Evolutionary conservation across 2,113 vertebrate genomes (phyloP).

Genomic region (Nicator chloris): DNA sequence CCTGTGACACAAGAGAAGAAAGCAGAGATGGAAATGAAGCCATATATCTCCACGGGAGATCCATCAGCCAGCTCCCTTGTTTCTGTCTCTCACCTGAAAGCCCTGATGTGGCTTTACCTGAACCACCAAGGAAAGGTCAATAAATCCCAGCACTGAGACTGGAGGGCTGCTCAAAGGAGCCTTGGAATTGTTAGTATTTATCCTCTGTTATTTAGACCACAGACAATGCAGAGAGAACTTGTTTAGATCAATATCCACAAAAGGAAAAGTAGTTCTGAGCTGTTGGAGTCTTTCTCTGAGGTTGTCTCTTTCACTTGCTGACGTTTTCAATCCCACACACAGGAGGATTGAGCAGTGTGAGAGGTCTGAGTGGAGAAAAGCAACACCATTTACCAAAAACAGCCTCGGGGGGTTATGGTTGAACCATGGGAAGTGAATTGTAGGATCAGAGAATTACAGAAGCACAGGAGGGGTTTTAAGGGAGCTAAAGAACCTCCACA

Average conservation of each 20-base stretch:
- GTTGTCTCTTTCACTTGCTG: neutral
- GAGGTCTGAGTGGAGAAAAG: neutral
- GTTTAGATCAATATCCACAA: neutral
- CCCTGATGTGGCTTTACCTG: neutral
- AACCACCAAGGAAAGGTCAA: neutral
- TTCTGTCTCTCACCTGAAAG: neutral
- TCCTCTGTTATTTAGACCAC: neutral
- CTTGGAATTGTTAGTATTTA: neutral
- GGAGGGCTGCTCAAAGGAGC: neutral
- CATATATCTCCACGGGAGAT: too few species aligned
- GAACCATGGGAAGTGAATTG: neutral
- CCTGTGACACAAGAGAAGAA: too few species aligned
- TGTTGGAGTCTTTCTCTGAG: neutral
- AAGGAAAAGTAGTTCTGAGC: neutral
- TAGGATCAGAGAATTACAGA: neutral
- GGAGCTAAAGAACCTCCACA: neutral
- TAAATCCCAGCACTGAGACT: neutral
- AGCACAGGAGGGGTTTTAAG: neutral
- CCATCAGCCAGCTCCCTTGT: neutral
- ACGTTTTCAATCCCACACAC: neutral
- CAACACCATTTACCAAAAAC: neutral
- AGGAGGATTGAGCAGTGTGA: neutral
- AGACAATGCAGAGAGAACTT: neutral
- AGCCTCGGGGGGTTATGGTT: neutral
- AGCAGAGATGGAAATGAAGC: too few species aligned